A percentile compares a stretch with the other conserved stretches of the same genome.
These are phyloP conservation scores for Tetraodon nigroviridis DNA, from an alignment of 2,113 vertebrate genomes.

Conservation along the genomic window DNA sequence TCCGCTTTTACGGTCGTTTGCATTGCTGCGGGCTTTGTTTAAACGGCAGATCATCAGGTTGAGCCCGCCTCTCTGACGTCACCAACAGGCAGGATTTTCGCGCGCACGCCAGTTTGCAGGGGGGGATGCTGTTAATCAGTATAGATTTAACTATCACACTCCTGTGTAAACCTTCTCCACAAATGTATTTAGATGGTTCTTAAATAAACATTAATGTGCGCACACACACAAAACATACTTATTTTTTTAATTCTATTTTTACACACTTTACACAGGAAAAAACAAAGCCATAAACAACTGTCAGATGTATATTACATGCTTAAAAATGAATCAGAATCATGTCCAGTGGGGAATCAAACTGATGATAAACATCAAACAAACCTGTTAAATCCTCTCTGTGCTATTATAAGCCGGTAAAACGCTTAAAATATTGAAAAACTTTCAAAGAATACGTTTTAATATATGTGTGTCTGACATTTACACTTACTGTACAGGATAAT, in stretches of 20 bases:
- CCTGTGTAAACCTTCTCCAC: no score
- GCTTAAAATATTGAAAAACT: background rate
- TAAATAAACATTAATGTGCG: background rate
- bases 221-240: background rate
- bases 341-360: background rate
- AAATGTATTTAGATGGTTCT: no score
- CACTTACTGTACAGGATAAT: background rate
- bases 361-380: background rate
- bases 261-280: slow-evolving; percentile 1
- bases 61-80: slow-evolving; percentile 39
- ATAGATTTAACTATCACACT: background rate
- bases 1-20: slow-evolving; percentile 10
- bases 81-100: slow-evolving; percentile 50
- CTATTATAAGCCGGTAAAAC: background rate
- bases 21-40: slow-evolving; percentile 1
- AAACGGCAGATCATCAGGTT: slow-evolving; percentile 15
- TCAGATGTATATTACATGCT: background rate
- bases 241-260: background rate
- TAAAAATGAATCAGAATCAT: background rate
- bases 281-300: background rate
- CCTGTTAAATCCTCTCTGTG: background rate
- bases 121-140: background rate
- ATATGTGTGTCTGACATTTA: background rate
- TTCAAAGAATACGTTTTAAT: no score
- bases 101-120: slow-evolving; percentile 43